Base-by-base conservation (phyloP, 2,888 invertebrate genomes). In the Rugalucina vietnamica region DNA sequence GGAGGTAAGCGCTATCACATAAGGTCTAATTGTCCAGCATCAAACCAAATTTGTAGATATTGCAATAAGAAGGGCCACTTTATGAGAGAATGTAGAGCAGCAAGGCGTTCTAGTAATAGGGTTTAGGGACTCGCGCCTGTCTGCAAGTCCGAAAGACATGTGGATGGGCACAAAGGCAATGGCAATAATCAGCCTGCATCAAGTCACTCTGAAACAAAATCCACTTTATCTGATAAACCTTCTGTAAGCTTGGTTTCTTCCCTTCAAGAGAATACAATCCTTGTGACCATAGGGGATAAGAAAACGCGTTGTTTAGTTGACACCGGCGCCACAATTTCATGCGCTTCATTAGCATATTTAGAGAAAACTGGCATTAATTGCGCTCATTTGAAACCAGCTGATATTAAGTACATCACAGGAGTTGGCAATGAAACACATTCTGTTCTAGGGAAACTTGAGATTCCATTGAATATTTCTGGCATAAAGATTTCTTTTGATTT, bases 301-400 rank as follows among this genome's bases (percentile, higher is more conserved):
- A 36, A 27, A 36, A 72, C 37, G n/a, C 69, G 69, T 10, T 69
- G 69, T 69, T 69, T 69, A 36, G 36, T 69, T 14, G 69, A 69
- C 29, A 69, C 69, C 12, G 69, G 69, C 3, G 69, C 69, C 12
- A 5, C 14, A 34, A 69, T 69, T 34, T 69, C 69, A 12, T 27
- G 14, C 36, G 69, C 69, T 34, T 69, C 69, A 14, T 29, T 39
- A 34, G 4, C 14, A 69, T 69, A 14, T 36, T 27, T 36, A 12
- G 12, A 39, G 71, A 69, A 69, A 27, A 69, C 69, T 5, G 21
- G 21, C 21, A 27, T 69, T 69, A 21, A 69, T 36, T 5, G 5
- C 18, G 4, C 69, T 21, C 10, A 24, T n/a, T 69, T 69, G 8
- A 10, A 69, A 69, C 32, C 32, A 27, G 32, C 69, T 36, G 10